Evolutionary conservation across 2,888 invertebrate genomes (phyloP).

Genomic region (Perithous albicinctus): DNA sequence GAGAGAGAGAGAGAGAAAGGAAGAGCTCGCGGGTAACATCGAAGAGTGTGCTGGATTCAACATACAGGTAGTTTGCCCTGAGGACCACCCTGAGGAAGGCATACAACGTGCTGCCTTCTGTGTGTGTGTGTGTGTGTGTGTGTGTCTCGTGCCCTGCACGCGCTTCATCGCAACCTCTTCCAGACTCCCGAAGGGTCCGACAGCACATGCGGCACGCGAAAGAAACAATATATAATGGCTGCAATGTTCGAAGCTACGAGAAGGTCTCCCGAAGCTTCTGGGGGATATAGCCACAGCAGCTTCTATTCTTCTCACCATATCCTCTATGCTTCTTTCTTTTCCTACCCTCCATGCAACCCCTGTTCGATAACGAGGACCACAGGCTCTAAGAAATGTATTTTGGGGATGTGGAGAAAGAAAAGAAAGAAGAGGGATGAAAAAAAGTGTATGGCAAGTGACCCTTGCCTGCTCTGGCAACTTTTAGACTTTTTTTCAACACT

Average conservation of each 20-base stretch:
- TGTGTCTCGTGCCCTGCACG: conserved; percentile 32
- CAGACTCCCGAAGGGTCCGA: conserved; percentile 19
- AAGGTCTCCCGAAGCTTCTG: conserved; percentile 70
- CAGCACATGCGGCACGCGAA: background rate
- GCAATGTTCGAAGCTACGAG: conserved; percentile 74
- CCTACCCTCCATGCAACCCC: conserved; percentile 49
- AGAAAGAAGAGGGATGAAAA: background rate
- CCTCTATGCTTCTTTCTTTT: conserved; percentile 7
- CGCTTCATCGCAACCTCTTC: conserved; percentile 7
- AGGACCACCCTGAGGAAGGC: conserved; percentile 38
- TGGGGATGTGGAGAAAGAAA: conserved; percentile 23
- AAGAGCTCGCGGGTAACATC: background rate
- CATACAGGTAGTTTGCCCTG: conserved; percentile 33
- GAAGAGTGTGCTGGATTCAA: conserved; percentile 21
- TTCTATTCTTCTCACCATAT: conserved; percentile 49
- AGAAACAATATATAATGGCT: conserved; percentile 72
- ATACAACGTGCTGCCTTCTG: conserved; percentile 28
- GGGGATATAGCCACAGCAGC: conserved; percentile 31
- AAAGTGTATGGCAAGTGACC: conserved; percentile 2
- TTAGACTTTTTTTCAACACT: conserved; percentile 52
- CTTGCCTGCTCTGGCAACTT: conserved; percentile 55
- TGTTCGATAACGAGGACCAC: conserved; percentile 77
- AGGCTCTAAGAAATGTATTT: conserved; percentile 68
- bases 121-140: too few relatives aligned
- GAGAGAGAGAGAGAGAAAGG: too few relatives aligned